Evolutionary conservation across 2,888 invertebrate species (phyloP), one percentile per base, ranked within the genome.

Genomic region (Cephalotes varians): DNA sequence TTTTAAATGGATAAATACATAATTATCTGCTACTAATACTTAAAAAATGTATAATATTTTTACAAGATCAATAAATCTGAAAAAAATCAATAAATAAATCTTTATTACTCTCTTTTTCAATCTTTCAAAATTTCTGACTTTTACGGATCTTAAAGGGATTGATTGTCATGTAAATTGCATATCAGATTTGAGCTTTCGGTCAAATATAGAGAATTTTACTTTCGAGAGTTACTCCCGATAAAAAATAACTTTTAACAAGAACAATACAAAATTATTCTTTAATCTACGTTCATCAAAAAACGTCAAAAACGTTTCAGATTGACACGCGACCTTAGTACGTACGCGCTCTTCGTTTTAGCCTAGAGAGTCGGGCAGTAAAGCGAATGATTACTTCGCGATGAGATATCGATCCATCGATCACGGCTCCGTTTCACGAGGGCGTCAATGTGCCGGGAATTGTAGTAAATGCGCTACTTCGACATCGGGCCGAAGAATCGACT

Each of bases 351-450:
- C 77, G 18, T 54, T 54, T 44, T 18, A 56, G 21, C 54, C 31
- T 44, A 54, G 54, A 40, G 31, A 54, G n/a, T 31, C 76, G n/a
- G 40, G 9, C 64, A 60, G 34, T 76, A 65, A 64, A 28, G 64
- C 69, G 21, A 77, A 77, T 69, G 77, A 77, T 77, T 56, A 56
- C 56, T 21, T n/a, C 31, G 21, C 69, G 77, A 77, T 77, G 77
- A 77, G 69, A 65, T 69, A 77, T 77, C 69, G 77, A 77, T 77
- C 69, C 77, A 77, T 77, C 77, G 77, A 77, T 77, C 77, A 77
- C 69, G n/a, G 25, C 15, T 28, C 25, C 51, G 44, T 69, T 77
- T 77, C 77, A 44, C 54, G 77, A 44, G 31, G 44, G 49, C 77
- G 77, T 77, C 77, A 77, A 77, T 77, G 56, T 31, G 69, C 56